A percentile compares a stretch with the other conserved stretches of the same genome.
These are phyloP conservation scores for Pionites leucogaster DNA, from an alignment of 2,113 vertebrate genomes.

Conservation along the genomic window DNA sequence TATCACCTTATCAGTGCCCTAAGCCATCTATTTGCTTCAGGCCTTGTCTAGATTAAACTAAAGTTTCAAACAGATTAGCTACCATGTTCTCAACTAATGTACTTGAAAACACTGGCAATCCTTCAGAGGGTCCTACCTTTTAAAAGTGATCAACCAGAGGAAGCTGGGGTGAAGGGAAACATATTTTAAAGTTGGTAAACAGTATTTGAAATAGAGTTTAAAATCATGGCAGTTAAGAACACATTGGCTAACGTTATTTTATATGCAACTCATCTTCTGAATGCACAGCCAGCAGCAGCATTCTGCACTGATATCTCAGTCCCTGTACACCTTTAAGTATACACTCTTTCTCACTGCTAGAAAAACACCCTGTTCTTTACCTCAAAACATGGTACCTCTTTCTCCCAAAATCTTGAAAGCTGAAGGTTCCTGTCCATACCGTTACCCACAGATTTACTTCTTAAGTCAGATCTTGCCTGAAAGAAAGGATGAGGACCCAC, in stretches of 20 bases:
- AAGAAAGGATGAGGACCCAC: conserved; percentile 64
- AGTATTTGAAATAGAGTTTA: background rate
- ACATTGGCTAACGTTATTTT: background rate
- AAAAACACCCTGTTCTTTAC: background rate
- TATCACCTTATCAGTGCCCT: conserved; percentile 33
- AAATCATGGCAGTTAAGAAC: background rate
- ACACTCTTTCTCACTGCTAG: background rate
- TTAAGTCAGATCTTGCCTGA: background rate
- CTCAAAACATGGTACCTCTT: background rate
- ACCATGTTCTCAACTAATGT: background rate
- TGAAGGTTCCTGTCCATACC: background rate
- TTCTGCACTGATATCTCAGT: background rate
- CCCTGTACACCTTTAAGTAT: background rate
- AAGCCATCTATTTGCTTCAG: conserved; percentile 13
- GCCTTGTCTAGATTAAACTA: conserved; percentile 18
- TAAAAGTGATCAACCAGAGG: background rate
- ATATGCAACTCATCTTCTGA: background rate
- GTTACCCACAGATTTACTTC: background rate
- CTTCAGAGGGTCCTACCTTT: background rate
- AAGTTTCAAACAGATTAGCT: conserved; percentile 37
- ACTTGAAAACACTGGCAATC: conserved; percentile 6
- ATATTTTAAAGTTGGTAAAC: background rate
- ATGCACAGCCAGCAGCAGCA: background rate
- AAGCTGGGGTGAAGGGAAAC: background rate
- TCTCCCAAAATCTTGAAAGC: background rate